These are phyloP conservation scores for Hycleus phaleratus DNA, from an alignment of 1,140 invertebrate species.

Conservation along the genomic window DNA sequence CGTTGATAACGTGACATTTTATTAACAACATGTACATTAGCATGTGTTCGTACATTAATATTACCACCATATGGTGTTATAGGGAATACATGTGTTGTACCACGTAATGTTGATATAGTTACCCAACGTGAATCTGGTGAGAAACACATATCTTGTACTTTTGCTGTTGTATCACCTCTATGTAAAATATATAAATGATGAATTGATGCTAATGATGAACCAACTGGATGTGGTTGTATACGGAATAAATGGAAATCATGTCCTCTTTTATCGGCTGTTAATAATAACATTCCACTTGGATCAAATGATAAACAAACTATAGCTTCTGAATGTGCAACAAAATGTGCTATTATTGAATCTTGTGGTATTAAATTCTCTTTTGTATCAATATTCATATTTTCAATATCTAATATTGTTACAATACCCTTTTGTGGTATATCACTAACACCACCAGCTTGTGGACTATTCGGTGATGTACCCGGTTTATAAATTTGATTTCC, in stretches of 20 bases:
- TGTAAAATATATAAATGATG: constrained; percentile 95
- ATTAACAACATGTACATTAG: constrained; percentile 88
- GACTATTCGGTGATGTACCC: constrained; percentile 38
- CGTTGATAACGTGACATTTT: constrained; percentile 88
- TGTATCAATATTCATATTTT: constrained; percentile 44
- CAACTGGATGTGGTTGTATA: constrained; percentile 86
- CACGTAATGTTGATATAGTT: constrained; percentile 86
- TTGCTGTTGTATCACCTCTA: constrained; percentile 75
- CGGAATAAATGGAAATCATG: constrained; percentile 95
- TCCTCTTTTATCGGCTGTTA: constrained; percentile 89
- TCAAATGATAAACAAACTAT: constrained; percentile 89
- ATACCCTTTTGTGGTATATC: constrained; percentile 70
- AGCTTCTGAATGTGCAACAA: constrained; percentile 86
- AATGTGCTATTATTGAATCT: constrained; percentile 83
- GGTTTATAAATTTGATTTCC: constrained; percentile 47
- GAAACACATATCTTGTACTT: constrained; percentile 81
- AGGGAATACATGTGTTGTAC: constrained; percentile 96
- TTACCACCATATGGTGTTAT: constrained; percentile 94
- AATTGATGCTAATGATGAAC: constrained; percentile 78
- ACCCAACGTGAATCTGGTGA: constrained; percentile 93
- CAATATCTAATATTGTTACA: constrained; percentile 81
- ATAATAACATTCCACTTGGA: constrained; percentile 79
- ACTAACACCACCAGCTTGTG: constrained; percentile 38
- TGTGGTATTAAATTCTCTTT: constrained; percentile 42
- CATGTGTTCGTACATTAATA: constrained; percentile 86